Evolutionary conservation across 1,140 invertebrate species (phyloP).

Genomic region (Battus philenor): DNA sequence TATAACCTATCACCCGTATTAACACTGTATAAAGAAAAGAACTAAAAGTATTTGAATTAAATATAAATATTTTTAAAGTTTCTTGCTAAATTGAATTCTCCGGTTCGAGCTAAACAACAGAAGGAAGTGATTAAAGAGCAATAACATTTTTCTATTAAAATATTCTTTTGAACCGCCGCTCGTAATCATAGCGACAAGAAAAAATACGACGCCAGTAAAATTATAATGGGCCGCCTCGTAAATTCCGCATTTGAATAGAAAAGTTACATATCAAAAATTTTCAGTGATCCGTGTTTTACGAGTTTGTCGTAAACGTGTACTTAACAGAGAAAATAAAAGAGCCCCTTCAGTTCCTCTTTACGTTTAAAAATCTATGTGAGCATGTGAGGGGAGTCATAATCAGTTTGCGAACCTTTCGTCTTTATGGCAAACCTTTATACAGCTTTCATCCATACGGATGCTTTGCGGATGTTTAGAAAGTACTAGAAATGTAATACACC

Average conservation of each 20-base stretch:
- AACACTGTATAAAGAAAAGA: too few species aligned
- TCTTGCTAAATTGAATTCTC: conserved; percentile 43
- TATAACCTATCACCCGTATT: too few species aligned
- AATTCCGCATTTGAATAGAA: conserved; percentile 73
- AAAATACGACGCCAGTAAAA: conserved; percentile 70
- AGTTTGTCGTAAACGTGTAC: conserved; percentile 72
- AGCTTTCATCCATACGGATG: conserved; percentile 19
- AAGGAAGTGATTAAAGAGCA: conserved; percentile 71
- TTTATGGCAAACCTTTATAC: conserved; percentile 25
- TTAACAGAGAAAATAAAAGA: conserved; percentile 68
- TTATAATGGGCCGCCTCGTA: conserved; percentile 68
- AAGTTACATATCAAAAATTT: conserved; percentile 76
- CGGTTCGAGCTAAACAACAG: conserved; percentile 46
- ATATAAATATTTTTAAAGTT: conserved; percentile 43
- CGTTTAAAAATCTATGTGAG: conserved; percentile 65
- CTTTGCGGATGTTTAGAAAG: neutral
- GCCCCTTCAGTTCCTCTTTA: conserved; percentile 44
- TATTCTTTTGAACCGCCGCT: conserved; percentile 60
- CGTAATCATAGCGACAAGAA: conserved; percentile 53
- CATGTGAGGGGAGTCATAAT: conserved; percentile 55
- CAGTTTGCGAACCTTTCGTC: conserved; percentile 37
- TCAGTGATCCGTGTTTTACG: conserved; percentile 75
- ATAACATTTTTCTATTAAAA: conserved; percentile 65
- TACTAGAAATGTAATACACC: neutral
- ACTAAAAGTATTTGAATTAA: conserved; percentile 16